phyloP scores from a whole-genome alignment of 2,797 vertebrate species.

The Rhinichthys osculus region DNA sequence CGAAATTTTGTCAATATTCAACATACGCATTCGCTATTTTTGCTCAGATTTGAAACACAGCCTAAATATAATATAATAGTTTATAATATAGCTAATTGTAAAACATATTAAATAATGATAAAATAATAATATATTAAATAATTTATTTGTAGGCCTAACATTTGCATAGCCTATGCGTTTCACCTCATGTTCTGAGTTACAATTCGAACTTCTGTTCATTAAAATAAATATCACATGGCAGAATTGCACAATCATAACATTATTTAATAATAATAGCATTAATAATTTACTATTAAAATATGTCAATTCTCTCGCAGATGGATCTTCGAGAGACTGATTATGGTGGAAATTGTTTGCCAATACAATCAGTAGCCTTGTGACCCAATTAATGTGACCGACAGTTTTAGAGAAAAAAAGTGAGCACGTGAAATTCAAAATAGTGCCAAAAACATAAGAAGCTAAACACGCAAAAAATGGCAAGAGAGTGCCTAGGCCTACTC shows the following conservation, averaged over 20 bases:
- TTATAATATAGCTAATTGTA: neutral
- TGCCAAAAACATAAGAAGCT: neutral
- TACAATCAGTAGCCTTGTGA: neutral
- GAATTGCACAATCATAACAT: neutral
- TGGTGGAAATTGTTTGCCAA: neutral
- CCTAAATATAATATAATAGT: neutral
- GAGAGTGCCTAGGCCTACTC: constrained; percentile 51
- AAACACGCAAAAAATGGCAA: neutral
- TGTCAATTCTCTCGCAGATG: neutral
- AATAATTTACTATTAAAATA: neutral
- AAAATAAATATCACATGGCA: neutral
- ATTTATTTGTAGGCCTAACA: neutral
- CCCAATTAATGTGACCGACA: neutral
- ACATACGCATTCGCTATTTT: neutral
- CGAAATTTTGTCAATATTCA: neutral
- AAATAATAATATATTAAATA: neutral
- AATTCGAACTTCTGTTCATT: neutral
- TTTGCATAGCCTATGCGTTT: neutral
- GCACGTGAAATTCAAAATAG: neutral
- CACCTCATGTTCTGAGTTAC: too few species aligned
- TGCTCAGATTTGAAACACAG: neutral
- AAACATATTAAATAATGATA: neutral
- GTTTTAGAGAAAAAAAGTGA: neutral
- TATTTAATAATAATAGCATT: neutral
- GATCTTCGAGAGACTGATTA: neutral